Conservation (phyloP, 2,113 vertebrate species). For the Cygnus buccinator region DNA sequence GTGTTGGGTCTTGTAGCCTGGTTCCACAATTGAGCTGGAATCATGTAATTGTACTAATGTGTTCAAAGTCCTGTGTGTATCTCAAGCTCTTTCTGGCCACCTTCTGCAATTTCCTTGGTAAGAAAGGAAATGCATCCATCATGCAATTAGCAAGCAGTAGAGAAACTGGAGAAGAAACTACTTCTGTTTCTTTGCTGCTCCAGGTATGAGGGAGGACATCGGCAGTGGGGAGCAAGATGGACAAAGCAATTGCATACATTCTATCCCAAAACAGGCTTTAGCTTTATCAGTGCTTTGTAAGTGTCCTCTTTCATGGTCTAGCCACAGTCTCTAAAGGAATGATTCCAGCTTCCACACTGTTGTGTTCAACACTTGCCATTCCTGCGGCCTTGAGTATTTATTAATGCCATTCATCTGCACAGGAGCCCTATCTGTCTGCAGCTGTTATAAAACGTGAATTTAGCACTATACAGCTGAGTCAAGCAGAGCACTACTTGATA, state of each 20-base stretch:
- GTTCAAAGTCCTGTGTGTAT: not conserved
- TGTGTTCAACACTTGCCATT: not conserved
- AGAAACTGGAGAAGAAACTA: not conserved
- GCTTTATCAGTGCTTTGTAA: not conserved
- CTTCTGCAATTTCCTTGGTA: not conserved
- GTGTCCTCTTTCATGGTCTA: not conserved
- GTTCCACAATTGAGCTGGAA: not conserved
- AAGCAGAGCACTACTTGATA: not conserved
- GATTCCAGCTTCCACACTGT: not conserved
- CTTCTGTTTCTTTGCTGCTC: not conserved
- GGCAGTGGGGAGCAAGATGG: not conserved
- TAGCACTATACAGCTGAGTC: not conserved
- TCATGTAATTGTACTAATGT: not conserved
- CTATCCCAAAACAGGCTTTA: not conserved
- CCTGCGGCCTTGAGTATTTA: not conserved
- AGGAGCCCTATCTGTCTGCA: not conserved
- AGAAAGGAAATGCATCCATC: not conserved
- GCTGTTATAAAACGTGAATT: not conserved
- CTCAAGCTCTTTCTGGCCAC: not conserved
- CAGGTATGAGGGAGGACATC: not conserved
- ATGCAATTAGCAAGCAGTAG: not conserved
- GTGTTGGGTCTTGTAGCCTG: not conserved
- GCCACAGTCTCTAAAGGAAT: not conserved
- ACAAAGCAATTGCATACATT: not conserved
- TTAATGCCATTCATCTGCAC: not conserved